phyloP scores from a whole-genome alignment of 1,140 invertebrate species.

The Tyrophagus putrescentiae region DNA sequence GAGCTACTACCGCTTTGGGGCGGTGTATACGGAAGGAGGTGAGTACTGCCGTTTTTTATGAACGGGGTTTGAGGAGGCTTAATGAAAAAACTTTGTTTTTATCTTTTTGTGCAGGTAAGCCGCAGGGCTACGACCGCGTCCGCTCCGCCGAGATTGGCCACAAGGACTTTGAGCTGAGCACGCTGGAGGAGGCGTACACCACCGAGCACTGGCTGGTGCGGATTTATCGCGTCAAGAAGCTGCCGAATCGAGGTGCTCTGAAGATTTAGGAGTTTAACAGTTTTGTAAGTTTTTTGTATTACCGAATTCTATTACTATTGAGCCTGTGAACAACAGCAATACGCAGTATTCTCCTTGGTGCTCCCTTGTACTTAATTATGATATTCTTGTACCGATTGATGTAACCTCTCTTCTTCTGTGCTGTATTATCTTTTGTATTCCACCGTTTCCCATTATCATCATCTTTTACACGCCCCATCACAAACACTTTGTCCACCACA shows the following conservation, averaged over 20 bases:
- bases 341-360: background rate
- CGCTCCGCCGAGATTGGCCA: conserved; percentile 82
- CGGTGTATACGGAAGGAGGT: conserved; percentile 87
- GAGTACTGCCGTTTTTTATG: conserved; percentile 32
- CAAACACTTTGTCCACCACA: no score
- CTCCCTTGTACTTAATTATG: background rate
- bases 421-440: no score
- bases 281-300: background rate
- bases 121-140: conserved; percentile 76
- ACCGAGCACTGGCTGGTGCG: conserved; percentile 95
- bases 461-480: no score
- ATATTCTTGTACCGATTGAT: background rate
- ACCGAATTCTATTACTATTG: background rate
- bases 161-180: conserved; percentile 83
- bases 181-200: conserved; percentile 87
- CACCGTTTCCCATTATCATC: no score
- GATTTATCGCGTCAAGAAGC: conserved; percentile 80
- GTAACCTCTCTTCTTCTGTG: conserved; percentile 11
- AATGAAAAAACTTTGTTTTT: conserved; percentile 3
- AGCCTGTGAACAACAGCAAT: background rate
- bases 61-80: background rate
- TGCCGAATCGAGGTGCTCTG: conserved; percentile 61
- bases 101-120: conserved; percentile 39
- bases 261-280: background rate
- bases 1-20: conserved; percentile 85